A percentile compares a stretch with the other conserved stretches of the same genome.
Evolutionary conservation across 2,888 invertebrate species (phyloP).

Genomic region (Troides oblongomaculatus): DNA sequence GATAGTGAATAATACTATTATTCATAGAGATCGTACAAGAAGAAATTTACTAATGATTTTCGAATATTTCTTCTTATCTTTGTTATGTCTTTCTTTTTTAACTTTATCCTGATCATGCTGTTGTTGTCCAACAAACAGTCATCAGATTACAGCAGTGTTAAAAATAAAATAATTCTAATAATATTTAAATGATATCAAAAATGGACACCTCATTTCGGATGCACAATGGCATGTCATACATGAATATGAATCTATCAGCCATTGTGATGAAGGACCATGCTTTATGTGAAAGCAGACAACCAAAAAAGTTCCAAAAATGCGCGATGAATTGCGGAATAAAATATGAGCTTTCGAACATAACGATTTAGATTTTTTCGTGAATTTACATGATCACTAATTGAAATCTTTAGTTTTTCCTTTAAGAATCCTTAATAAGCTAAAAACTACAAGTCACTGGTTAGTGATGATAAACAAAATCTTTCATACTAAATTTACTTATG

Average conservation of each 20-base stretch:
- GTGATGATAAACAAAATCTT: not conserved
- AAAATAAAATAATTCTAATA: not conserved
- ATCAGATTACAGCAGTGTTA: not conserved
- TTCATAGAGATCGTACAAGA: too few relatives aligned
- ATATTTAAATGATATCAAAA: not conserved
- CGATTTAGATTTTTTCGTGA: not conserved
- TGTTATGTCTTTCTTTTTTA: too few relatives aligned
- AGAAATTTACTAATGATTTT: too few relatives aligned
- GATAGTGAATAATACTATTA: too few relatives aligned
- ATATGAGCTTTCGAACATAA: not conserved
- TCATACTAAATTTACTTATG: not conserved
- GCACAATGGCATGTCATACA: conserved; percentile 6
- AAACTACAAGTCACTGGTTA: not conserved
- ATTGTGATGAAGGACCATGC: conserved; percentile 9
- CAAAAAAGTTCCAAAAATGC: not conserved
- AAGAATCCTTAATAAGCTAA: not conserved
- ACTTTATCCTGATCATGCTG: too few relatives aligned
- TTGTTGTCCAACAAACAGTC: not conserved
- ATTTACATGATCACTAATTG: conserved; percentile 1
- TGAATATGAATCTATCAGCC: conserved; percentile 13
- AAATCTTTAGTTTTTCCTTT: not conserved
- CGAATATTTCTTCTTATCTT: too few relatives aligned
- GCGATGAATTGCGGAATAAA: not conserved
- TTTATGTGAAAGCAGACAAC: conserved; percentile 6
- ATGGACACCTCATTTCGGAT: conserved; percentile 13